A percentile compares a stretch with the other conserved stretches of the same genome.
These are phyloP conservation scores for Characodon lateralis DNA, from an alignment of 2,797 vertebrate species.

Conservation along the genomic window DNA sequence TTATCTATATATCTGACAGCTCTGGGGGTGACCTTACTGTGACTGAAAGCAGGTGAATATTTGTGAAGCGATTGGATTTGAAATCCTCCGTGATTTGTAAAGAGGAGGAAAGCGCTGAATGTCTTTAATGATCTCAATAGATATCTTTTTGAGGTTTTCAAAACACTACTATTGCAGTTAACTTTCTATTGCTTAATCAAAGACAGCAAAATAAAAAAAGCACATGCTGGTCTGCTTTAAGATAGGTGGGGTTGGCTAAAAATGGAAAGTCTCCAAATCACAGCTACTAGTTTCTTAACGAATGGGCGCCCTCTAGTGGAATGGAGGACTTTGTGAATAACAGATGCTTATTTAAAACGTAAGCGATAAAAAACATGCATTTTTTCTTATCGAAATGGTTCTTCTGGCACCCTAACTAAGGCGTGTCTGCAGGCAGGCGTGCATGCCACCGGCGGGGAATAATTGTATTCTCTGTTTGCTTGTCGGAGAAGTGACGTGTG, in stretches of 20 bases:
- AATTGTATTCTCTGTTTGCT: background rate
- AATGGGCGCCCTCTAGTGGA: constrained; percentile 41
- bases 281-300: background rate
- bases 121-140: background rate
- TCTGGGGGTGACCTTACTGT: background rate
- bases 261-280: background rate
- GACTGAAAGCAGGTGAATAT: background rate
- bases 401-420: rapidly evolving
- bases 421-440: rapidly evolving
- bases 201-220: background rate
- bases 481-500: constrained; percentile 75
- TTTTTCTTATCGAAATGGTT: background rate
- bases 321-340: constrained; percentile 4
- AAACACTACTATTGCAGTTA: background rate
- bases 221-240: background rate
- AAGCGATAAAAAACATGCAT: background rate
- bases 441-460: background rate
- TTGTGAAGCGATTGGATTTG: background rate
- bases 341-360: background rate
- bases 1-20: background rate
- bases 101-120: background rate
- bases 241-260: background rate
- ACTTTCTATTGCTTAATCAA: background rate
- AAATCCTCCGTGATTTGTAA: background rate
- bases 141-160: background rate